Base-by-base conservation (phyloP, 35 echinoderm and acorn worm genomes). In the Lytechinus pictus region DNA sequence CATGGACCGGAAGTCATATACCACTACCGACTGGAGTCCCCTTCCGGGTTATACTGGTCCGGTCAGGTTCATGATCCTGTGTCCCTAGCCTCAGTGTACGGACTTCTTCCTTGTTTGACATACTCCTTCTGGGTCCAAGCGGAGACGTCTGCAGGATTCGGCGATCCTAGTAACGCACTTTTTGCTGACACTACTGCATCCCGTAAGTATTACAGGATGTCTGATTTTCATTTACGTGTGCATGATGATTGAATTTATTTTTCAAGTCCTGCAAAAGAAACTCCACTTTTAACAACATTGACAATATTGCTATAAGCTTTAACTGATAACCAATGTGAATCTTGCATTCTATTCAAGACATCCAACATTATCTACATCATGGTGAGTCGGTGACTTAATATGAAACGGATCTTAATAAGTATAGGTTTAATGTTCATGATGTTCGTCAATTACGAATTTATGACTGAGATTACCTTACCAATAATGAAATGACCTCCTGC, bases 1-100 rank as follows among this genome's bases (percentile, higher is more conserved):
- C 92, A 93, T 27, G 92, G 92, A 54, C 92, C 92, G 92, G 92
- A 93, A 93, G 54, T 93, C 92, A 57, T 93, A 27, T 93, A 93
- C 55, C 92, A 93, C 53, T 93, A 93, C n/a, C 54, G 53, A 53
- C 53, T 93, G 14, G 92, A 93, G 16, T 27, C 92, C 10, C 29
- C 92, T 93, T 93, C 92, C 92, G 92, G 92, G 52, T 33, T 27
- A 27, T 27, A 28, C 52, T 55, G 55, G 92, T 21, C 27, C 10
- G 92, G 92, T 13, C 92, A 93, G 92, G 53, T 93, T 9, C 92
- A 93, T 21, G 92, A 93, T 28, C 92, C 92, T 54, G 53, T 57
- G 9, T 54, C 92, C 11, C 92, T 53, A 54, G 92, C 55, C 5
- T n/a, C 54, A 28, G 54, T 93, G 9, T 57, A 54, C 27, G 92